These are phyloP conservation scores for Pagrus major DNA, from an alignment of 2,113 vertebrate genomes.

Conservation along the genomic window DNA sequence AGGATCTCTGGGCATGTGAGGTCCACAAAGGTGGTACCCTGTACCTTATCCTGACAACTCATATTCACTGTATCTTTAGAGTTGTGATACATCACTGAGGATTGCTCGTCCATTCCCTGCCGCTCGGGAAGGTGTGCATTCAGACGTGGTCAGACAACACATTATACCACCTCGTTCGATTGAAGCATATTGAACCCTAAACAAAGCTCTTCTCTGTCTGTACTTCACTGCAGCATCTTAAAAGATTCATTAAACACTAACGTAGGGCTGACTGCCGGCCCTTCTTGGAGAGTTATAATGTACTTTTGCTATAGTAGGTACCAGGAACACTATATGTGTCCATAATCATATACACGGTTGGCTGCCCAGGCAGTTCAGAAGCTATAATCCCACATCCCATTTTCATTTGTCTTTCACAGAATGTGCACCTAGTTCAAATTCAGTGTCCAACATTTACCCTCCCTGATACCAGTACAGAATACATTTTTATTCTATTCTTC, in stretches of 20 bases:
- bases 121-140: too few relatives aligned
- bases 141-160: conserved; percentile 2
- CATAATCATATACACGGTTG: conserved; percentile 13
- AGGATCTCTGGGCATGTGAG: too few relatives aligned
- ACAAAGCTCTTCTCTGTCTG: not conserved
- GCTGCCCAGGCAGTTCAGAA: conserved; percentile 28
- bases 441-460: conserved; percentile 35
- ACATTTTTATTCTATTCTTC: conserved; percentile 2
- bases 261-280: not conserved
- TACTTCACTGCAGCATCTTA: not conserved
- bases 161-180: not conserved
- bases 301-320: not conserved
- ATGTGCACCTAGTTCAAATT: conserved; percentile 13
- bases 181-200: conserved; percentile 6
- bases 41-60: too few relatives aligned
- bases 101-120: too few relatives aligned
- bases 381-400: conserved; percentile 19
- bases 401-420: conserved; percentile 23
- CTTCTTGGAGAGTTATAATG: not conserved
- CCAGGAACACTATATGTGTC: not conserved
- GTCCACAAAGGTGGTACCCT: too few relatives aligned
- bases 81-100: too few relatives aligned
- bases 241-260: conserved; percentile 17
- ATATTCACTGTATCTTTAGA: too few relatives aligned
- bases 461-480: conserved; percentile 18